These are phyloP conservation scores for Gastrophryne carolinensis DNA, from an alignment of 2,797 vertebrate species.

Conservation along the genomic window DNA sequence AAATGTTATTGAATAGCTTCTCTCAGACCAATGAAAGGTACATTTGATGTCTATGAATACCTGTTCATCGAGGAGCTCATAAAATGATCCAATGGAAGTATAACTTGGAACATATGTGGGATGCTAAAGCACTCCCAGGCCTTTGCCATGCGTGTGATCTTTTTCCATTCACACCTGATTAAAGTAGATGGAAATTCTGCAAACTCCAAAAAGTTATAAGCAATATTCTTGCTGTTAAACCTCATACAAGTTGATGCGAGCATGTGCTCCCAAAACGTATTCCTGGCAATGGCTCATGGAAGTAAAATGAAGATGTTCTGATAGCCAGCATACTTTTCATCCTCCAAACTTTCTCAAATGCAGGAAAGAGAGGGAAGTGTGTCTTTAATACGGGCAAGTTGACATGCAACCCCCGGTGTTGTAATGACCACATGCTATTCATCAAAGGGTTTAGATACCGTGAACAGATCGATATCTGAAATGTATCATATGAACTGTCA, in stretches of 20 bases:
- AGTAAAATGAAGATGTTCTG: neutral
- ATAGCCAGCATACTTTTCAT: neutral
- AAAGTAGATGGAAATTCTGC: neutral
- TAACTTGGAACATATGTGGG: too few species aligned
- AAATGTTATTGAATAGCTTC: too few species aligned
- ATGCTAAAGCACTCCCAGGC: too few species aligned
- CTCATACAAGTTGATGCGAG: neutral
- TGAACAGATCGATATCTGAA: constrained; percentile 26
- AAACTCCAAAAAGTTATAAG: neutral
- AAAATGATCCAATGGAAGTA: too few species aligned
- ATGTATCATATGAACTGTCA: constrained; percentile 35
- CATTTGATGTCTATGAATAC: too few species aligned
- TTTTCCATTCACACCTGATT: neutral
- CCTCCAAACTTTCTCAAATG: neutral
- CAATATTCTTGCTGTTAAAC: neutral
- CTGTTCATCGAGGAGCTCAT: too few species aligned
- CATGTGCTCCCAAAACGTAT: neutral
- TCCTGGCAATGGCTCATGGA: neutral
- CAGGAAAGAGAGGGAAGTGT: neutral
- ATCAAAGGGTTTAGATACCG: constrained; percentile 37
- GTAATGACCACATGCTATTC: constrained; percentile 42
- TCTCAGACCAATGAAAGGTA: too few species aligned
- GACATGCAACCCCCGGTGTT: constrained; percentile 20
- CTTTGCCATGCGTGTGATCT: neutral
- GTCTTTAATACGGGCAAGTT: constrained; percentile 12